Conservation (phyloP, 2,888 invertebrate genomes). For the Parnassius orleans region DNA sequence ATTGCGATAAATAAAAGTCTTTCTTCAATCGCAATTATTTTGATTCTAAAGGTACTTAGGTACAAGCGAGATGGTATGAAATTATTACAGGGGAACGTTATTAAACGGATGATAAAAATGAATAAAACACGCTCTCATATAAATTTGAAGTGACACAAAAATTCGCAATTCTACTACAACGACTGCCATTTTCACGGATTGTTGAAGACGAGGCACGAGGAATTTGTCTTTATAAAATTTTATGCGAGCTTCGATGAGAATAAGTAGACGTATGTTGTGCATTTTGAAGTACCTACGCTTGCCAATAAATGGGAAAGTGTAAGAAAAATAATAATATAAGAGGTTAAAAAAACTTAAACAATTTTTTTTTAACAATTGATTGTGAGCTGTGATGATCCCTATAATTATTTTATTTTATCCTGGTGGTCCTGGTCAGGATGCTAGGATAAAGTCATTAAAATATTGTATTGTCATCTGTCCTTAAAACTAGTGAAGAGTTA, state of each 20-base stretch:
- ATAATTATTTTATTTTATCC: no score
- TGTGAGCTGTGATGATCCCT: no score
- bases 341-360: no score
- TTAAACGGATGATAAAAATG: slow-evolving; percentile 10
- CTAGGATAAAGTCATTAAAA: no score
- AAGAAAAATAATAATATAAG: no score
- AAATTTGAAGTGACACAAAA: slow-evolving; percentile 15
- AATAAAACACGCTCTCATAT: slow-evolving; percentile 7
- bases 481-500: no score
- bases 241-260: not conserved
- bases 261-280: no score
- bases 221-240: slow-evolving; percentile 18
- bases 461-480: no score
- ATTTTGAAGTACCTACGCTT: no score
- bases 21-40: not conserved
- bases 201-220: slow-evolving; percentile 7
- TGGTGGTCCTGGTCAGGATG: no score
- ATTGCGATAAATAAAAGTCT: not conserved
- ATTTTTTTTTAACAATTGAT: no score
- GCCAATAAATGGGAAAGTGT: no score
- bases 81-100: slow-evolving; percentile 8
- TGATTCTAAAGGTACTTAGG: not conserved
- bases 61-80: not conserved
- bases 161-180: slow-evolving; percentile 16
- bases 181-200: slow-evolving; percentile 13